phyloP scores from a whole-genome alignment of 2,113 vertebrate species.

The Corythoichthys intestinalis region DNA sequence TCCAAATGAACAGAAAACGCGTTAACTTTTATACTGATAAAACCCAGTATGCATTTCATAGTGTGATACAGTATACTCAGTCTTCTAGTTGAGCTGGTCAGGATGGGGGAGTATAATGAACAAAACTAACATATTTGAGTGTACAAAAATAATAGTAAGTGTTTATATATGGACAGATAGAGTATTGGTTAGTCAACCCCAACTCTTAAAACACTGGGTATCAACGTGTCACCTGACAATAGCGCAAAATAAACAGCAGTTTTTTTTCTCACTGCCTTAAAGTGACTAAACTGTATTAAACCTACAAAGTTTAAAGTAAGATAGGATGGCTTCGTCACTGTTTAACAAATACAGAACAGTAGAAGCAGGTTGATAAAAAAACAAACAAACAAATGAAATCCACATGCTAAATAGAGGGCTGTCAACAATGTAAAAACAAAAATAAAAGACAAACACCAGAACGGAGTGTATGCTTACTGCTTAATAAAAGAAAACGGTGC shows the following conservation, averaged over 20 bases:
- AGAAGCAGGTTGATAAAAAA: slow-evolving; percentile 47
- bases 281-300: slow-evolving; percentile 21
- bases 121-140: slow-evolving; percentile 47
- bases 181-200: slow-evolving; percentile 6
- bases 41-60: slow-evolving; percentile 44
- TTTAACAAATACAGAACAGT: slow-evolving; percentile 44
- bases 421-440: slow-evolving; percentile 30
- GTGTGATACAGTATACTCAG: slow-evolving; percentile 11
- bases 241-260: slow-evolving; percentile 20
- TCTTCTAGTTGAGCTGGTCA: slow-evolving; percentile 21
- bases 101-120: slow-evolving; percentile 15
- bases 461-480: slow-evolving; percentile 5
- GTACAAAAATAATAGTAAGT: slow-evolving; percentile 51
- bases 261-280: slow-evolving; percentile 22
- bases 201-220: slow-evolving; percentile 8
- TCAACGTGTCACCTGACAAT: slow-evolving; percentile 15
- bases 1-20: slow-evolving; percentile 40
- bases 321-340: slow-evolving; percentile 37
- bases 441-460: slow-evolving; percentile 10
- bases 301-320: slow-evolving; percentile 30
- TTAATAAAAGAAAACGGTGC: slow-evolving; percentile 1
- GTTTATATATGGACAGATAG: slow-evolving; percentile 18
- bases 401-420: slow-evolving; percentile 18
- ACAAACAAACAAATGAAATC: slow-evolving; percentile 49
- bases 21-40: slow-evolving; percentile 63